Conservation (phyloP, 2,888 invertebrate genomes). For the Anarsia innoxiella region DNA sequence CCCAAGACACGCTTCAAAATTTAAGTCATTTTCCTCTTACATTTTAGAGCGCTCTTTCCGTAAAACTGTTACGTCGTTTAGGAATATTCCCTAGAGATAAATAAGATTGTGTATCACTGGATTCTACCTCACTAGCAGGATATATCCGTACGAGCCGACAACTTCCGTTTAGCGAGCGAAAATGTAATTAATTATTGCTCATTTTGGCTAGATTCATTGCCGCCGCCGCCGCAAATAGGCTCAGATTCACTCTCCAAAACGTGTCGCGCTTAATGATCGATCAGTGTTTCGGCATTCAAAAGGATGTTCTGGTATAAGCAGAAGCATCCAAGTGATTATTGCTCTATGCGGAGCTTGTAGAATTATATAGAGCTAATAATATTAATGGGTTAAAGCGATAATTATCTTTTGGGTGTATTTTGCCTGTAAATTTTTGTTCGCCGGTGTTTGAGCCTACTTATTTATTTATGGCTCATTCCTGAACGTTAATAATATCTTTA, state of each 20-base stretch:
- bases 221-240: slow-evolving; percentile 27
- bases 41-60: slow-evolving; percentile 1
- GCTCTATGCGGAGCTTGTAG: too few relatives aligned
- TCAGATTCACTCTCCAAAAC: slow-evolving; percentile 27
- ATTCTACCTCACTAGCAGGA: slow-evolving; percentile 36
- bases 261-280: slow-evolving; percentile 26
- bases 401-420: too few relatives aligned
- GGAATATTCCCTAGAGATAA: slow-evolving; percentile 53
- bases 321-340: too few relatives aligned
- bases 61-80: background rate
- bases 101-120: too few relatives aligned
- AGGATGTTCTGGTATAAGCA: background rate
- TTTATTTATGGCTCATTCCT: too few relatives aligned
- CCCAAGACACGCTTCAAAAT: slow-evolving; percentile 1
- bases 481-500: too few relatives aligned
- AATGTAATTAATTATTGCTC: slow-evolving; percentile 50
- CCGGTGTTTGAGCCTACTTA: too few relatives aligned
- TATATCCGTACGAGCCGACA: slow-evolving; percentile 44
- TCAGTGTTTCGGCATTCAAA: slow-evolving; percentile 10
- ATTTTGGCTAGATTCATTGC: slow-evolving; percentile 42
- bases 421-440: too few relatives aligned
- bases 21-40: background rate
- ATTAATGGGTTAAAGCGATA: too few relatives aligned
- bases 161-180: slow-evolving; percentile 40
- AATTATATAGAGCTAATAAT: too few relatives aligned